Base-by-base conservation (phyloP, 2,113 vertebrate species). In the Illadopsis cleaveri region DNA sequence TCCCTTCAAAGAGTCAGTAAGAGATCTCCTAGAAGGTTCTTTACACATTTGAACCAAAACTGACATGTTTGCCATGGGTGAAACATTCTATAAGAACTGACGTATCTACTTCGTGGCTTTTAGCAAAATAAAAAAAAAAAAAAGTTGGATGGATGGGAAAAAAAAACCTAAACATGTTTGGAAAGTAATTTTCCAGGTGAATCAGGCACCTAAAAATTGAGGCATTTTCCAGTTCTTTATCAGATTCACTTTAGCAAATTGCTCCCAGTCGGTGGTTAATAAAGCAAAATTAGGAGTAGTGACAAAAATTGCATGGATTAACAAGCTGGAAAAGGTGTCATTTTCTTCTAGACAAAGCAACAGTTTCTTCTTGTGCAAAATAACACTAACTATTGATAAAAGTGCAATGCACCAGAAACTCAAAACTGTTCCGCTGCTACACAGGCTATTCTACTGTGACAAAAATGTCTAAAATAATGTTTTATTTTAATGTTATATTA, bases 131-230 rank as follows among this genome's bases (percentile, higher is more conserved):
- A 19, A 60, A 47, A 42, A 42, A 50, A 68, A 54, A 50, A 56
- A n/a, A 2, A 35, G 3, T 13, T 45, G 33, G 25, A 58, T 9
- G 7, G 8, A 66, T 68, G 2, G 2, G 33, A 10, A 37, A 37
- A 24, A 48, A 27, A 60, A 1, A 0, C 6, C 15, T 20, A 18
- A 37, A n/a, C 5, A n/a, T 0, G 12, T 24, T 72, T 69, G 22
- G 25, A 37, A 90, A 88, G 13, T 20, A 1, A 54, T 38, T 40
- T 68, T 53, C 31, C 21, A 86, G 20, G 9, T 21, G 6, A 66
- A 53, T 54, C 5, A n/a, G 20, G 4, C 38, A 58, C 9, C 31
- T n/a, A 77, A 70, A 44, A 84, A 58, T 8, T 11, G 3, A 11
- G 70, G 17, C 15, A 53, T 48, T 69, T 82, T 69, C 75, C 54